Evolutionary conservation across 2,113 vertebrate species (phyloP), one percentile per base, ranked within the genome.

Genomic region (Antechinus flavipes): DNA sequence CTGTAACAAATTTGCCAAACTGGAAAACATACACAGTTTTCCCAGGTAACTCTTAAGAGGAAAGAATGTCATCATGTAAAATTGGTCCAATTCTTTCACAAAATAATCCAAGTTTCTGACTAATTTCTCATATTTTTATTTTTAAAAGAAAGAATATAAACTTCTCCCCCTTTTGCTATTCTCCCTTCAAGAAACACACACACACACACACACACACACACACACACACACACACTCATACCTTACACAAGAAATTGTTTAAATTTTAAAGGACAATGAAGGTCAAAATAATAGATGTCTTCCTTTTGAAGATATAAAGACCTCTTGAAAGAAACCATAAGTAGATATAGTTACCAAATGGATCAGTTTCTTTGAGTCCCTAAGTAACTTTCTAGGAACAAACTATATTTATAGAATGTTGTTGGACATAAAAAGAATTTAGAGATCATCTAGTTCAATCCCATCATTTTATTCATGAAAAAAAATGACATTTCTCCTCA

Each of bases 1-100:
- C 52, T 93, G 2, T n/a, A 96, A 96, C 50, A 95, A 94, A 96
- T 96, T 95, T 97, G 25, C 14, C 11, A 8, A 91, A 19, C 89
- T 54, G 52, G 19, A 90, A 96, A 96, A 93, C 52, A 89, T 76
- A 93, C 23, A 93, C 42, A 22, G 3, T 91, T 96, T 89, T 55
- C 22, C 53, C 14, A 90, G 93, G 54, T 54, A 96, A 96, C 58
- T 91, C 91, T 94, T 84, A 92, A 0, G 95, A 91, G 35, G 93
- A 94, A 93, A 3, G 0, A 92, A 95, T 95, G 89, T 90, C 53
- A 91, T 8, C 24, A 26, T 50, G 95, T 96, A 90, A 93, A 92
- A 92, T 90, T 27, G 94, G 53, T n/a, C 46, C 30, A 54, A 19
- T 55, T 90, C 11, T 47, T 91, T 95, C 42, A 76, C 46, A 91